Conservation (phyloP, 1,140 invertebrate species). For the Trissolcus basalis region DNA sequence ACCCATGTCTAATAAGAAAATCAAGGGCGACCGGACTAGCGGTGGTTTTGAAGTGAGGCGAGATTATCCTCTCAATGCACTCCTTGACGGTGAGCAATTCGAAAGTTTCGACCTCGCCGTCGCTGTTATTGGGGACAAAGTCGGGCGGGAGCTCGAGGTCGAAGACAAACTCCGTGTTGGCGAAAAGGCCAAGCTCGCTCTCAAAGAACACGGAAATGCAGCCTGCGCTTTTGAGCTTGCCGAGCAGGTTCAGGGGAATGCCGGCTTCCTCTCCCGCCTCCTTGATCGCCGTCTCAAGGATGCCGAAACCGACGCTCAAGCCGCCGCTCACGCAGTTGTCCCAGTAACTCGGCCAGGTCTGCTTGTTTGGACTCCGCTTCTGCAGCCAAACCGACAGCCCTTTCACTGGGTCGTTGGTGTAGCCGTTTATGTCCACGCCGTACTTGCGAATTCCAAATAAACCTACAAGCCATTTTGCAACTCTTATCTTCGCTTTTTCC, state of each 20-base stretch:
- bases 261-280: slow-evolving; percentile 96
- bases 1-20: slow-evolving; percentile 92
- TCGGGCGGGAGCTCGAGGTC: slow-evolving; percentile 93
- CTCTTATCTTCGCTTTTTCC: no score
- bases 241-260: slow-evolving; percentile 83
- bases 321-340: slow-evolving; percentile 97
- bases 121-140: slow-evolving; percentile 91
- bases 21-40: slow-evolving; percentile 92
- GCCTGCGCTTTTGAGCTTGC: slow-evolving; percentile 86
- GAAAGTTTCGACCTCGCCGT: slow-evolving; percentile 95
- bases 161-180: slow-evolving; percentile 96
- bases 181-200: slow-evolving; percentile 93
- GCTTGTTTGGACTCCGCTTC: slow-evolving; percentile 91
- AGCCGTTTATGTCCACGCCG: slow-evolving; percentile 96
- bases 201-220: slow-evolving; percentile 94
- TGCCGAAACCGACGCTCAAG: slow-evolving; percentile 89
- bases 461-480: slow-evolving; percentile 71
- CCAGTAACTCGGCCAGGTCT: slow-evolving; percentile 96
- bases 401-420: slow-evolving; percentile 87
- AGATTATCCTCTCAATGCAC: slow-evolving; percentile 86
- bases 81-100: slow-evolving; percentile 88
- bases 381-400: slow-evolving; percentile 95
- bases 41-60: slow-evolving; percentile 93
- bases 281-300: slow-evolving; percentile 92
- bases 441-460: slow-evolving; percentile 95